These are phyloP conservation scores for Neosilurus hyrtlii DNA, from an alignment of 2,797 vertebrate genomes.

Conservation along the genomic window DNA sequence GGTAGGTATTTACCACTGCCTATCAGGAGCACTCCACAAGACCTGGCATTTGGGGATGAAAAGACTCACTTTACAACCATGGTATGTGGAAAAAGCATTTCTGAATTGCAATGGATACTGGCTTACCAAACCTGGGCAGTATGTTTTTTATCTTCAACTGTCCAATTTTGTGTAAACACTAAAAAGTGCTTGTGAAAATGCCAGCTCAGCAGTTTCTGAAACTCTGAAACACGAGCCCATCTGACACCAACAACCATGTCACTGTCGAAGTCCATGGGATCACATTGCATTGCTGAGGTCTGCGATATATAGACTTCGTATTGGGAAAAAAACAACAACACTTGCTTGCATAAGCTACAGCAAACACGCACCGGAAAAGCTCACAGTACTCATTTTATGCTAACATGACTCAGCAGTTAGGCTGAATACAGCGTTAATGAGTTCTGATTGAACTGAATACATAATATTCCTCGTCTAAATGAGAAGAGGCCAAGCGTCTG, in stretches of 20 bases:
- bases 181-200: not conserved
- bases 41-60: too few species aligned
- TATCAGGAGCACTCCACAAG: too few species aligned
- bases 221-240: not conserved
- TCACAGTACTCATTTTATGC: not conserved
- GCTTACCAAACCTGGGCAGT: not conserved
- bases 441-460: slow-evolving; percentile 31
- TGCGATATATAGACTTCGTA: not conserved
- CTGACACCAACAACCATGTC: not conserved
- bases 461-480: slow-evolving; percentile 20
- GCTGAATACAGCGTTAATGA: slow-evolving; percentile 3
- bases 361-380: not conserved
- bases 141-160: not conserved
- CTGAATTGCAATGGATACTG: too few species aligned
- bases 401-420: not conserved
- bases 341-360: slow-evolving; percentile 7
- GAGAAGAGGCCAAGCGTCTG: slow-evolving; percentile 19
- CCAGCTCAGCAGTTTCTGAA: not conserved
- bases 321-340: not conserved
- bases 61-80: too few species aligned
- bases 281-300: not conserved
- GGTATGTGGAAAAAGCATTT: too few species aligned
- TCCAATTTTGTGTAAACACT: not conserved
- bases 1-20: too few species aligned
- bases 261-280: not conserved